Evolutionary conservation across 1,140 invertebrate genomes (phyloP).

Genomic region (Cataglyphis hispanica): DNA sequence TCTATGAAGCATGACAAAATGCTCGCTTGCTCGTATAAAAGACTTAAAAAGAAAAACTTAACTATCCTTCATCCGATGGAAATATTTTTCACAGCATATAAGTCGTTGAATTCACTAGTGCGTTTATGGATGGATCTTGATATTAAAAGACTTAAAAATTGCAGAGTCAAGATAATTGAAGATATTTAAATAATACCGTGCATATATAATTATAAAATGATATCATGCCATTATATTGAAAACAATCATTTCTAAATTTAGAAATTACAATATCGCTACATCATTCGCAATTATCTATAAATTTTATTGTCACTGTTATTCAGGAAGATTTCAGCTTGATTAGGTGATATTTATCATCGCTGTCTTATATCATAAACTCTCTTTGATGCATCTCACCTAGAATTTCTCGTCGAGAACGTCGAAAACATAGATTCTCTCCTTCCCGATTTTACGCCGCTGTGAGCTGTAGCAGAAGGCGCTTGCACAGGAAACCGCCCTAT

Average conservation of each 20-base stretch:
- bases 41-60: constrained; percentile 6
- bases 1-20: constrained; percentile 23
- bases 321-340: neutral
- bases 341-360: neutral
- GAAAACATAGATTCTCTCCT: neutral
- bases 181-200: neutral
- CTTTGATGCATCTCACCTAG: neutral
- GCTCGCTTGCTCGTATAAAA: constrained; percentile 22
- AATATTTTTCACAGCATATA: constrained; percentile 51
- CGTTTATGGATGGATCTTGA: neutral
- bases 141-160: constrained; percentile 13
- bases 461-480: neutral
- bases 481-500: constrained; percentile 53
- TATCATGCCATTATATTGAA: no score
- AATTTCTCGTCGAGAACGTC: neutral
- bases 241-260: neutral
- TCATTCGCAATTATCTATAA: neutral
- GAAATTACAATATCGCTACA: no score
- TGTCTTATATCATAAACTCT: neutral
- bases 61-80: constrained; percentile 28
- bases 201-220: neutral
- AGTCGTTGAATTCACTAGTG: constrained; percentile 23
- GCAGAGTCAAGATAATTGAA: constrained; percentile 10
- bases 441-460: constrained; percentile 8
- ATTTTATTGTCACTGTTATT: neutral